phyloP scores from a whole-genome alignment of 2,888 invertebrate species.

The Torymus texanus region DNA sequence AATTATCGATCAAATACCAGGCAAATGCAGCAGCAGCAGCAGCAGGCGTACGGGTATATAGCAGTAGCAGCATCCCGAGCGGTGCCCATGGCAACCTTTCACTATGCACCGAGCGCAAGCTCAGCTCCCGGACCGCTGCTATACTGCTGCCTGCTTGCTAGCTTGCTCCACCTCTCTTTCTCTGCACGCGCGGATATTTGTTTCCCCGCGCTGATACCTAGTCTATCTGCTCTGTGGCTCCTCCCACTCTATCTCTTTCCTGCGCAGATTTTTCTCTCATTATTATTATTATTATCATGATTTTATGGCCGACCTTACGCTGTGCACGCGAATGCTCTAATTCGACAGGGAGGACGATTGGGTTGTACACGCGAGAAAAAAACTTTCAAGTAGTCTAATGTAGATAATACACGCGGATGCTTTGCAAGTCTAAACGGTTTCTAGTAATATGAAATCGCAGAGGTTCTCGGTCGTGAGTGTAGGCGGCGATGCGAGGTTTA shows the following conservation, averaged over 20 bases:
- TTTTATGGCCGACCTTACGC: neutral
- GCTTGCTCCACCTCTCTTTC: neutral
- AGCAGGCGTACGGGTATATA: neutral
- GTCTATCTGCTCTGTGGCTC: too few relatives aligned
- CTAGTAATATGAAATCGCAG: too few relatives aligned
- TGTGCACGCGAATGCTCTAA: neutral
- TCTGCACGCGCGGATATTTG: slow-evolving; percentile 27
- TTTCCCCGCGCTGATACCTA: slow-evolving; percentile 3
- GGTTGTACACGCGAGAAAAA: too few relatives aligned
- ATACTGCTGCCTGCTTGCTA: neutral
- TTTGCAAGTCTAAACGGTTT: too few relatives aligned
- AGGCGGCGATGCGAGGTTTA: too few relatives aligned
- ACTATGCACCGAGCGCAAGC: slow-evolving; percentile 9
- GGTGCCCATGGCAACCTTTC: slow-evolving; percentile 52
- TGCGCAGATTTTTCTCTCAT: neutral
- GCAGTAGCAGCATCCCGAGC: slow-evolving; percentile 35
- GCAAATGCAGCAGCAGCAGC: slow-evolving; percentile 1
- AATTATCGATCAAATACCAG: slow-evolving; percentile 65
- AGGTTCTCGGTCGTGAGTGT: too few relatives aligned
- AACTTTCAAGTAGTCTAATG: too few relatives aligned
- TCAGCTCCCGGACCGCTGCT: neutral
- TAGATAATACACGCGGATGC: too few relatives aligned
- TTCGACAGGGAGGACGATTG: too few relatives aligned
- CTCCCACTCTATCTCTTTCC: neutral
- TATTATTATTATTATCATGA: neutral